Conservation (phyloP, 2,797 vertebrate genomes). For the Acanthurus tractus region DNA sequence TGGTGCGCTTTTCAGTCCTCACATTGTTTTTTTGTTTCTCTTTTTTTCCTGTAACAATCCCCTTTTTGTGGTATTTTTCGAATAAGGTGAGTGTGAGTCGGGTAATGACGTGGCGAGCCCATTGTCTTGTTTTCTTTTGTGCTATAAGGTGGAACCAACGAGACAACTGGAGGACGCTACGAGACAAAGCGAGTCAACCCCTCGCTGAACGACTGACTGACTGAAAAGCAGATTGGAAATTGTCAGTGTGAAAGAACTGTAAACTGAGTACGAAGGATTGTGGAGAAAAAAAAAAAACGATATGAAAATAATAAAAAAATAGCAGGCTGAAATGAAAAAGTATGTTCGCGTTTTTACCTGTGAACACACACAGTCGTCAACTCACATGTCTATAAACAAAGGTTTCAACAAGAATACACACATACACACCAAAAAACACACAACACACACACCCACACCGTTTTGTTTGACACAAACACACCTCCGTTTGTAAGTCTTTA, state of each 20-base stretch:
- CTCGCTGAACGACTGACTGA: constrained; percentile 63
- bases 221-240: constrained; percentile 57
- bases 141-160: constrained; percentile 82
- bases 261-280: constrained; percentile 58
- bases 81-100: constrained; percentile 67
- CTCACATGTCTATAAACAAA: constrained; percentile 46
- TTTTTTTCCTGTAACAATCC: constrained; percentile 63
- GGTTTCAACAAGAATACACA: constrained; percentile 39
- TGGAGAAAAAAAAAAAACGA: constrained; percentile 66
- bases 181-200: constrained; percentile 78
- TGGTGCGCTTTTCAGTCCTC: constrained; percentile 63
- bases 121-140: constrained; percentile 78
- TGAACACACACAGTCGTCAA: constrained; percentile 31
- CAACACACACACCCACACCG: constrained; percentile 30
- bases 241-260: constrained; percentile 51
- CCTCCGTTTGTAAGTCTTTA: constrained; percentile 24
- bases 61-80: constrained; percentile 71
- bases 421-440: constrained; percentile 42
- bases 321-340: constrained; percentile 32
- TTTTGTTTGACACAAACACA: constrained; percentile 30
- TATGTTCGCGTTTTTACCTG: constrained; percentile 29
- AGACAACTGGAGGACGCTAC: constrained; percentile 78
- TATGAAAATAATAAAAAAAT: constrained; percentile 53
- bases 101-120: constrained; percentile 76
- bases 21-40: constrained; percentile 31